Evolutionary conservation across 2,113 vertebrate species (phyloP), one percentile per base, ranked within the genome.

Genomic region (Emydocephalus ijimae): DNA sequence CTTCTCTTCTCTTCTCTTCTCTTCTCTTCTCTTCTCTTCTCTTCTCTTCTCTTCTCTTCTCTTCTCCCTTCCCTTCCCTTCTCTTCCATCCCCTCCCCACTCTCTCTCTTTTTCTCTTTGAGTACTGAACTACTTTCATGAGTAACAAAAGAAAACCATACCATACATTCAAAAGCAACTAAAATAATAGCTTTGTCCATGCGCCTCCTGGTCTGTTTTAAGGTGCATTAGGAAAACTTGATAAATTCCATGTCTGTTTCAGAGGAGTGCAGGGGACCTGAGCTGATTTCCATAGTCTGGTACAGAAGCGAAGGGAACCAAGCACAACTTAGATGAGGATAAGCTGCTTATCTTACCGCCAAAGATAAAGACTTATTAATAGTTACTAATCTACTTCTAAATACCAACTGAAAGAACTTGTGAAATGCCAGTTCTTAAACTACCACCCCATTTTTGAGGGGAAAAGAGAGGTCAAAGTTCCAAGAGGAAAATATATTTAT

Each of bases 351-450:
- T 86, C 45, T 88, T 92, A 15, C 55, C 54, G 56, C 93, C 91
- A 95, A 88, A 91, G 61, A 94, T 91, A 94, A 95, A 95, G 18
- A 29, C 29, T 94, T 94, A 95, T 95, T 95, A 96, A 94, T 45
- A 61, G 81, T 90, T 94, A 43, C 23, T 96, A 94, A 96, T 90
- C 95, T 50, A 89, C 5, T 89, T 95, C 61, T 94, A 95, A 94
- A 95, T 94, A 85, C 93, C 26, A 90, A 90, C 10, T 43, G 93
- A 56, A 74, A 26, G 43, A 94, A 85, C 48, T 55, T 15, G 9
- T 4, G 88, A 90, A 23, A 93, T 2, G 21, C 12, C 12, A 43
- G 23, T 57, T 89, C 89, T 90, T 90, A 94, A 95, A 94, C 61
- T 57, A 91, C 12, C 93, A 88, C 86, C 11, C 90, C 23, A 3